Conservation (phyloP, 1,140 invertebrate species). For the Drosophila bifasciata region DNA sequence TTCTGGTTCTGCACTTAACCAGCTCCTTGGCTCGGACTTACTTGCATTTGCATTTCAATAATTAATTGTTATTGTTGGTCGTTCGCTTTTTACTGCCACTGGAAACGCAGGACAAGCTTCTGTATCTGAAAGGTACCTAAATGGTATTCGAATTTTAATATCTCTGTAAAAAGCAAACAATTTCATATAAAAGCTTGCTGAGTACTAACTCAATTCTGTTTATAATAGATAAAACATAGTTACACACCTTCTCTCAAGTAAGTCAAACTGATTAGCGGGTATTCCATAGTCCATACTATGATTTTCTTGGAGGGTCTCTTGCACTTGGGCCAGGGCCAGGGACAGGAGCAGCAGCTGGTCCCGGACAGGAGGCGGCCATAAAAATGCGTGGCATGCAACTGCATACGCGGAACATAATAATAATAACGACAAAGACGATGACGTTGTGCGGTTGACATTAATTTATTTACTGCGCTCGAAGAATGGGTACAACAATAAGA, state of each 20-base stretch:
- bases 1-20: slow-evolving; percentile 25
- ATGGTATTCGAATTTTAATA: too few species aligned
- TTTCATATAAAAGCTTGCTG: too few species aligned
- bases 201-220: too few species aligned
- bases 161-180: too few species aligned
- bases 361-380: slow-evolving; percentile 27
- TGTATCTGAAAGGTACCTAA: background rate
- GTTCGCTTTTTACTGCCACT: slow-evolving; percentile 31
- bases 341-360: background rate
- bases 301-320: background rate
- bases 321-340: background rate
- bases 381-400: slow-evolving; percentile 56
- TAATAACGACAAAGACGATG: slow-evolving; percentile 66
- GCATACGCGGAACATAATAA: slow-evolving; percentile 48
- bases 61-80: slow-evolving; percentile 70
- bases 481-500: slow-evolving; percentile 31
- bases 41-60: slow-evolving; percentile 67
- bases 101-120: background rate
- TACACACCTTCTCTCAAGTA: too few species aligned
- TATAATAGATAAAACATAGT: too few species aligned
- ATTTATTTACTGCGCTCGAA: slow-evolving; percentile 64
- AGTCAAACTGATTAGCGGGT: too few species aligned
- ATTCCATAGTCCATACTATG: too few species aligned
- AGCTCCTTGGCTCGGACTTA: slow-evolving; percentile 4
- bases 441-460: slow-evolving; percentile 58